phyloP scores from a whole-genome alignment of 2,797 vertebrate species.

The Phalloptychus januarius region DNA sequence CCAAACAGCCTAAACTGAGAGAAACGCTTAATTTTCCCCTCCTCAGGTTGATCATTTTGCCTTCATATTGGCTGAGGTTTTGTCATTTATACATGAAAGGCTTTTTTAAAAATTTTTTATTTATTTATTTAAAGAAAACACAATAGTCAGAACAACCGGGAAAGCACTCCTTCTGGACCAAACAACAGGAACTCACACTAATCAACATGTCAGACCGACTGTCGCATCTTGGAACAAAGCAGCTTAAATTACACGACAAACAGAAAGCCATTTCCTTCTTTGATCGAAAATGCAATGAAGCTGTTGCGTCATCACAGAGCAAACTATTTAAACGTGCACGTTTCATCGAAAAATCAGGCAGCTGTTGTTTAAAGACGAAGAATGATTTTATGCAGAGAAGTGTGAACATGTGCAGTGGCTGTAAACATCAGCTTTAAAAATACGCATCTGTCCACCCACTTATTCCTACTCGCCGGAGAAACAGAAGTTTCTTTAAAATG shows the following conservation, averaged over 20 bases:
- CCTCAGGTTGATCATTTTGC: neutral
- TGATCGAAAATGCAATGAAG: neutral
- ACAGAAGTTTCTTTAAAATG: constrained; percentile 1
- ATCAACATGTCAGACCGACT: neutral
- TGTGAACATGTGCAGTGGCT: neutral
- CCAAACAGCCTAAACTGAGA: neutral
- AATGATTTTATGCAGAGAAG: neutral
- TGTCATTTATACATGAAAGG: neutral
- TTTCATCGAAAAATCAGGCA: neutral
- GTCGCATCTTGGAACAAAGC: neutral
- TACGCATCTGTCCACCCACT: neutral
- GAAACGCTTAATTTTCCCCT: neutral
- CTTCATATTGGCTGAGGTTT: neutral
- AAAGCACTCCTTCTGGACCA: neutral
- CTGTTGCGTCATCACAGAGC: neutral
- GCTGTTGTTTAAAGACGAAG: neutral
- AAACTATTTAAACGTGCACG: neutral
- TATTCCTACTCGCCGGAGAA: neutral
- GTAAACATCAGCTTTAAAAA: neutral
- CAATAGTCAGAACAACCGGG: neutral
- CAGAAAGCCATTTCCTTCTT: neutral
- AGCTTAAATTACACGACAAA: neutral
- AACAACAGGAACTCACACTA: neutral
- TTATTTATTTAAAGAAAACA: neutral
- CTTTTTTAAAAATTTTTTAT: neutral